Base-by-base conservation (phyloP, 2,888 invertebrate species). In the Brachypalpus laphriformis region DNA sequence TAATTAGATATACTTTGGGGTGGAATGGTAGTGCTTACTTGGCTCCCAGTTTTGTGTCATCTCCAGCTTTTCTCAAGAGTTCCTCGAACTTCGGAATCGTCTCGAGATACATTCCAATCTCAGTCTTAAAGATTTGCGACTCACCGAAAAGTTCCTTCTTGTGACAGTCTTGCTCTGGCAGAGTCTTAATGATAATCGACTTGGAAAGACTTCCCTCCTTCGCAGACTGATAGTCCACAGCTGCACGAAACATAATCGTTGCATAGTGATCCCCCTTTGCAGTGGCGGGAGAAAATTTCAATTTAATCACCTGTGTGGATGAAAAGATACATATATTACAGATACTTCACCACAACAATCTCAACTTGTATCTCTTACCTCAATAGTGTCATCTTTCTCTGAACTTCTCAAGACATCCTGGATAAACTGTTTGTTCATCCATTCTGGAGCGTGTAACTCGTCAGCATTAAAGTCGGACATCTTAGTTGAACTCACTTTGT, bases 221-320 rank as follows among this genome's bases (percentile, higher is more conserved):
- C 4, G 14, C 3, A 37, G 18, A 14, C 7, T 11, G 37, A 37
- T 57, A 71, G 34, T 71, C 47, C 6, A 71, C 37, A 16, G 5
- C 14, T 5, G 57, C 71, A 2, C 89, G 87, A 61, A 88, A 88
- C 87, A 89, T 88, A n/a, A 88, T 70, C 45, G 88, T 88, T 0
- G 87, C 87, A 59, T 87, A 88, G 59, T 88, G 88, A 82, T 88
- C 88, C 0, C 88, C 88, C 22, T 87, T 86, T 0, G 31, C 20
- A 11, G 87, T 80, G 11, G 87, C 88, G 0, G 88, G 88, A 6
- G 71, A 61, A 11, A 68, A 9, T 25, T 40, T 54, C 1, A 68
- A n/a, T 3, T 56, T 18, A 20, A 28, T 40, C 40, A 68, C 54
- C 68, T 68, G 49, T 14, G 3, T 31, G 8, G 18, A 14, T 42